phyloP scores from a whole-genome alignment of 2,113 vertebrate species.

The Periophthalmus modestus region DNA sequence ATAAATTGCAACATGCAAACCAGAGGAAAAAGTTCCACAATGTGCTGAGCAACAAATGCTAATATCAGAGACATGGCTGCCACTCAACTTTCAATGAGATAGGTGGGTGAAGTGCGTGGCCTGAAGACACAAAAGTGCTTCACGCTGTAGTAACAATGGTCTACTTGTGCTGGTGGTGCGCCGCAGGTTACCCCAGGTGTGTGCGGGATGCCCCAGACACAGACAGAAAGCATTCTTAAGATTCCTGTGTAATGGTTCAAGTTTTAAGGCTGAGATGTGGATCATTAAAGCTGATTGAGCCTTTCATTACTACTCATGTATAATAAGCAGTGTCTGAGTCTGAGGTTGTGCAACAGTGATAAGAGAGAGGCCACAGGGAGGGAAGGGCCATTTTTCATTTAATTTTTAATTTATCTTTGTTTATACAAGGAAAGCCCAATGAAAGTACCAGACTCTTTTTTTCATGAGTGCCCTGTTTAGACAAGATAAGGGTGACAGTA shows the following conservation, averaged over 20 bases:
- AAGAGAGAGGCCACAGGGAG: background rate
- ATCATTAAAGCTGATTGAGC: constrained; percentile 6
- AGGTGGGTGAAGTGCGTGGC: no score
- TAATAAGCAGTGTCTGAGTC: constrained; percentile 1
- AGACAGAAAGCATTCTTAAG: background rate
- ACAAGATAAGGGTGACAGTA: no score
- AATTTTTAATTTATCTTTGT: no score
- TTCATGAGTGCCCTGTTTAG: no score
- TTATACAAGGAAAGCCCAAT: no score
- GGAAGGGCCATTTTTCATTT: no score
- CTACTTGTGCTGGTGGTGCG: background rate
- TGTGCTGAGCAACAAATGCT: no score
- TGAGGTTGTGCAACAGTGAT: background rate
- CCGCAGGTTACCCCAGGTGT: background rate
- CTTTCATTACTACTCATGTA: background rate
- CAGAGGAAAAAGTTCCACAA: no score
- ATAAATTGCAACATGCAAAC: no score
- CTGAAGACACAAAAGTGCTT: background rate
- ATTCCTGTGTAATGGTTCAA: background rate
- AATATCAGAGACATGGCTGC: no score
- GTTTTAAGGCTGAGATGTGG: background rate
- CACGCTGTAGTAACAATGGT: background rate
- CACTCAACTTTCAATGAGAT: no score
- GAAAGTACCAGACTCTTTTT: no score
- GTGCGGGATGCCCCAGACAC: background rate